Base-by-base conservation (phyloP, 1,140 invertebrate species). In the Samia ricini region DNA sequence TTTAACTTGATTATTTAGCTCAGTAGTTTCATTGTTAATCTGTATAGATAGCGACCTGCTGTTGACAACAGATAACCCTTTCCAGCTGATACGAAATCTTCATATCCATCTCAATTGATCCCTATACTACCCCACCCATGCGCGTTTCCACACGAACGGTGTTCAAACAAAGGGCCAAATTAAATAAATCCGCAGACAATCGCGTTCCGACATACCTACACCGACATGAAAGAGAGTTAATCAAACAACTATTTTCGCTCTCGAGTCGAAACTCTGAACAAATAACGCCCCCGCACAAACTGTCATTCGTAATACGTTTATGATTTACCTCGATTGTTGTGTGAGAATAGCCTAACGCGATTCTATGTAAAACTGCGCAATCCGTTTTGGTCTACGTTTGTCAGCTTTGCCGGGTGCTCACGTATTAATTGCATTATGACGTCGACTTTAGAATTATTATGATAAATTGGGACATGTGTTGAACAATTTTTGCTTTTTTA, bases 181-280 rank as follows among this genome's bases (percentile, higher is more conserved):
- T 86, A 86, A 89, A 87, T 83, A 89, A 89, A 89, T 89, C 81
- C 82, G 77, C 76, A 77, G 71, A 86, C 83, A 84, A 85, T 82
- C 78, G 81, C 74, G 79, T 82, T 83, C 81, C 82, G 70, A 78
- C 70, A 74, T 73, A n/a, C n/a, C n/a, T n/a, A 77, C 72, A 69
- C 54, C 66, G 75, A 88, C 83, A 88, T 86, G 81, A 88, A 88
- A 88, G 85, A 85, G 84, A 87, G 84, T 81, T 87, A 84, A 88
- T 88, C 83, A 87, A 87, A 87, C 81, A 81, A 80, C 79, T 84
- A 86, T 85, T 83, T 65, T 77, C 57, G 57, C 24, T 23, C 51
- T 52, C 20, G 51, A 22, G 51, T 52, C 51, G 70, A 74, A 42
- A 78, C 69, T 72, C 60, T 65, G 71, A 69, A 79, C 79, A 87